These are phyloP conservation scores for Hassar affinis DNA, from an alignment of 2,113 vertebrate genomes.

Conservation along the genomic window DNA sequence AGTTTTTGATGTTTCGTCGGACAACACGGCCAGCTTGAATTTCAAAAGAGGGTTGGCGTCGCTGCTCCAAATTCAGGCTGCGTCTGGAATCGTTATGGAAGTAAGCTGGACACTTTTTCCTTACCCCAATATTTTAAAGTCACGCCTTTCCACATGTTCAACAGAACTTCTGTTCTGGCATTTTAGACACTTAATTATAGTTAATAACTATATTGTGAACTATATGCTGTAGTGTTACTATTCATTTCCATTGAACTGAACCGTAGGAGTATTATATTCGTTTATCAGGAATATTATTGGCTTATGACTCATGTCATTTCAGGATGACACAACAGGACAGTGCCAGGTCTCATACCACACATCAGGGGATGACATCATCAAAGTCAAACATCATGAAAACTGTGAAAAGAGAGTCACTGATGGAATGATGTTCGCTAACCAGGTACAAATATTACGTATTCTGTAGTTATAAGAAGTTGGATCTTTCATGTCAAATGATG, in stretches of 20 bases:
- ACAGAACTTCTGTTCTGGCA: not conserved
- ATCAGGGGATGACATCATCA: conserved; percentile 26
- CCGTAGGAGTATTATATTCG: not conserved
- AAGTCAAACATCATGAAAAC: conserved; percentile 32
- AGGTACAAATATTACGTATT: conserved; percentile 25
- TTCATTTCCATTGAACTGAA: not conserved
- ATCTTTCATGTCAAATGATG: not conserved
- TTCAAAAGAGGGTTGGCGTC: conserved; percentile 33
- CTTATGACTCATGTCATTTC: conserved; percentile 11
- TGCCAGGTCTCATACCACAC: conserved; percentile 33
- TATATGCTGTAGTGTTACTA: not conserved
- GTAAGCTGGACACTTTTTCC: conserved; percentile 7
- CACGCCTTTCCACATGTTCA: not conserved
- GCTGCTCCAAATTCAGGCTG: conserved; percentile 30
- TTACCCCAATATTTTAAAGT: not conserved
- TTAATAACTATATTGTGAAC: not conserved
- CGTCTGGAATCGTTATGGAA: conserved; percentile 29
- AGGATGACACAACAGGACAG: conserved; percentile 41
- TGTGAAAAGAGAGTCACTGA: conserved; percentile 8
- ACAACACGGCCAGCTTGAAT: conserved; percentile 28
- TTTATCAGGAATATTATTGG: no score
- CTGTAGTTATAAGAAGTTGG: not conserved
- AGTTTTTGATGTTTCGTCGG: conserved; percentile 15
- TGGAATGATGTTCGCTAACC: not conserved
- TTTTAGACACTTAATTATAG: not conserved